Percentiles rank a stretch among this genome's conserved stretches.
Evolutionary conservation across 2,888 invertebrate species (phyloP).

Genomic region (Copidosoma aretas): DNA sequence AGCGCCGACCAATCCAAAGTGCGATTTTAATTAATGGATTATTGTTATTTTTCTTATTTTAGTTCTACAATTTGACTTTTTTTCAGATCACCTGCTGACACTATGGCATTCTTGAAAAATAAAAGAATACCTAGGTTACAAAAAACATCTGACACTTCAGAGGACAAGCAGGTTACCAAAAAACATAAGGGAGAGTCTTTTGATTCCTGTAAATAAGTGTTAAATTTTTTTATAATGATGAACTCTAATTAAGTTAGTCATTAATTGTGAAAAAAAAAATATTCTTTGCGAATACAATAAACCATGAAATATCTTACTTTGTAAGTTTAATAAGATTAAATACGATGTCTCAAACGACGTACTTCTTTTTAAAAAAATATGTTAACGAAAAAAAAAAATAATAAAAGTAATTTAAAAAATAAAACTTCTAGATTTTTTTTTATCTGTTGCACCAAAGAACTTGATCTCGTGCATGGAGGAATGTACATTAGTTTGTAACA

Average conservation of each 20-base stretch:
- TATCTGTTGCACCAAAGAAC: not conserved
- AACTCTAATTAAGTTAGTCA: slow-evolving; percentile 47
- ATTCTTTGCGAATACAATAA: slow-evolving; percentile 57
- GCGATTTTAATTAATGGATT: not conserved
- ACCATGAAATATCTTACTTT: slow-evolving; percentile 60
- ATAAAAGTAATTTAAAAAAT: not conserved
- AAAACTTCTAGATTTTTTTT: not conserved
- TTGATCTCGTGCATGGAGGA: slow-evolving; percentile 11
- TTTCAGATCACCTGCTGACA: slow-evolving; percentile 52
- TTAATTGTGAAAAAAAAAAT: slow-evolving; percentile 42
- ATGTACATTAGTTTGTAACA: not conserved
- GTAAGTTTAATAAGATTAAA: slow-evolving; percentile 57
- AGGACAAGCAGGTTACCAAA: slow-evolving; percentile 51
- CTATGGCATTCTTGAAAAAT: slow-evolving; percentile 54
- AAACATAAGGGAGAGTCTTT: slow-evolving; percentile 57
- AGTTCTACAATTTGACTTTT: slow-evolving; percentile 2
- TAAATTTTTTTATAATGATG: slow-evolving; percentile 46
- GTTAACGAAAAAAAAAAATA: not conserved
- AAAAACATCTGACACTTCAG: slow-evolving; percentile 52
- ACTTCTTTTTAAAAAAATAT: slow-evolving; percentile 1
- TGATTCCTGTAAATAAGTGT: slow-evolving; percentile 62
- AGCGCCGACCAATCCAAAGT: not conserved
- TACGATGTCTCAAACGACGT: slow-evolving; percentile 31
- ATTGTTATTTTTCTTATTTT: not conserved
- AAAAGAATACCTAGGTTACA: slow-evolving; percentile 56